Base-by-base conservation (phyloP, 2,113 vertebrate genomes). In the Aphyosemion australe region DNA sequence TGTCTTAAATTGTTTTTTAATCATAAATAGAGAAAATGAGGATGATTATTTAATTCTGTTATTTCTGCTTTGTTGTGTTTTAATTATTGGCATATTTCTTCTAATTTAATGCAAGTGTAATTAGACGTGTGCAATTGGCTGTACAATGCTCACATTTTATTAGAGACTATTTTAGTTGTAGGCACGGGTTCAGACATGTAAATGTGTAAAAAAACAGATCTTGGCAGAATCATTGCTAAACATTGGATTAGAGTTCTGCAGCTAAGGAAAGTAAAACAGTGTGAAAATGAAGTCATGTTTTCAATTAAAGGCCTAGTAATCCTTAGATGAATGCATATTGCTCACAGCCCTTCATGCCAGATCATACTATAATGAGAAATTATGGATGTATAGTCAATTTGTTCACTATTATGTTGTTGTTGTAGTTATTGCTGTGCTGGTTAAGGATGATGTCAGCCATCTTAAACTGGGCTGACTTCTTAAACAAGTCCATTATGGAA, bases 21-120 rank as follows among this genome's bases (percentile, higher is more conserved):
- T 61, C 47, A 60, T 9, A 74, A 63, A 62, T 12, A 59, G 31
- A 63, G 21, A 45, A 4, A 45, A 20, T 39, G 12, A 53, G 31
- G 41, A 16, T 34, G 55, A 41, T 46, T 8, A 37, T 18, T 61
- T 49, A 19, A 60, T 56, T 61, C 2, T 26, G 13, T 37, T 10
- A 62, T 51, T 46, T 4, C 0, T 34, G 11, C 13, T 37, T 64
- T 51, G 16, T 61, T 53, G 41, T 54, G 34, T 20, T 16, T 21
- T 50, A 0, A 34, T 15, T 10, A 18, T 21, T 57, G 7, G 37
- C 34, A 58, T 1, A 39, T 39, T 49, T 53, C 18, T 43, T 16
- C 12, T 2, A 9, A 3, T 59, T 50, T 13, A 41, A 31, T 41
- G 26, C 41, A 34, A 1, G 58, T 69, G 61, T 46, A 45, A 68